These are phyloP conservation scores for Chelonia mydas DNA, from an alignment of 2,797 vertebrate genomes.

Conservation along the genomic window DNA sequence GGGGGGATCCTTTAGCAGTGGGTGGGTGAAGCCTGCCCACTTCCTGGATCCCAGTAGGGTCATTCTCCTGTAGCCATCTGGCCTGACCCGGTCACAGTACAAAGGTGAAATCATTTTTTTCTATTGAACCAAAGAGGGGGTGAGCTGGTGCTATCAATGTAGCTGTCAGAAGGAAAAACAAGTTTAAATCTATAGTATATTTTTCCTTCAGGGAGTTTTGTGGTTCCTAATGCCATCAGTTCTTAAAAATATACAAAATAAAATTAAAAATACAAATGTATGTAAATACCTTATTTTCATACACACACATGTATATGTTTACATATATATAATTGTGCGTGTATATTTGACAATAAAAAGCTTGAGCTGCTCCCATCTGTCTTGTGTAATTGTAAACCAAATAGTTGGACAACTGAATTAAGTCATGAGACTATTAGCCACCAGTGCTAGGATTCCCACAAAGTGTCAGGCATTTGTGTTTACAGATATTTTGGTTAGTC, in stretches of 20 bases:
- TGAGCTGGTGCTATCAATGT: neutral
- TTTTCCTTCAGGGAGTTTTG: neutral
- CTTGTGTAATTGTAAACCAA: fast-evolving
- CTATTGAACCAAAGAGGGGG: neutral
- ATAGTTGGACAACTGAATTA: neutral
- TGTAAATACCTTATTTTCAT: neutral
- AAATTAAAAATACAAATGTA: neutral
- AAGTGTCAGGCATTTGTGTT: neutral
- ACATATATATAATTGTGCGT: neutral
- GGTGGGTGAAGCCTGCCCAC: no score
- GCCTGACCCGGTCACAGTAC: no score
- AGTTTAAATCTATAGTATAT: neutral
- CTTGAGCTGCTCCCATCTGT: neutral
- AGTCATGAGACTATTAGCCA: neutral
- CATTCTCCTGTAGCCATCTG: no score
- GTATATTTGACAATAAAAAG: neutral
- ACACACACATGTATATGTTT: no score
- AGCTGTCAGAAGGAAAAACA: neutral
- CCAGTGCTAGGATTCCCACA: neutral
- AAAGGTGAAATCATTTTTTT: neutral
- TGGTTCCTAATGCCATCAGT: neutral
- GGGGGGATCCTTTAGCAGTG: no score
- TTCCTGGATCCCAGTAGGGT: no score
- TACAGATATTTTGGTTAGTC: neutral
- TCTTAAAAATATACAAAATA: neutral